Evolutionary conservation across 2,888 invertebrate species (phyloP), one percentile per base, ranked within the genome.

Genomic region (Dorcus parallelipipedus): DNA sequence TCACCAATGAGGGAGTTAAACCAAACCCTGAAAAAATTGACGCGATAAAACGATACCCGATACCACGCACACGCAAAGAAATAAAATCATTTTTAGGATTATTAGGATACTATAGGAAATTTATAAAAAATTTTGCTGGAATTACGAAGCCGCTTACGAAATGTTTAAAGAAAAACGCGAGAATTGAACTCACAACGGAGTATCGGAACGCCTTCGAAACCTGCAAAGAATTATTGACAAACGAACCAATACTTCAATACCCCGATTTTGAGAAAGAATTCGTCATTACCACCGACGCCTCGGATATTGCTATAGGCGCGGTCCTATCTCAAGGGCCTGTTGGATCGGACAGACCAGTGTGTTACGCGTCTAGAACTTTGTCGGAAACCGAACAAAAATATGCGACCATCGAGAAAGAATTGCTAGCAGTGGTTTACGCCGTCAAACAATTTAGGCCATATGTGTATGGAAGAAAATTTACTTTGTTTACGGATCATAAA

Each of bases 41-140:
- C n/a, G n/a, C n/a, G n/a, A n/a, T n/a, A n/a, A n/a, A n/a, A n/a
- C n/a, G n/a, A n/a, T n/a, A n/a, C n/a, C n/a, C n/a, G n/a, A n/a
- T n/a, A n/a, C n/a, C n/a, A n/a, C n/a, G n/a, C n/a, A n/a, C n/a
- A n/a, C n/a, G n/a, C n/a, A n/a, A n/a, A n/a, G n/a, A n/a, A n/a
- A n/a, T n/a, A n/a, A n/a, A n/a, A n/a, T n/a, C n/a, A n/a, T n/a
- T n/a, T n/a, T n/a, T n/a, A n/a, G n/a, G n/a, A n/a, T n/a, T n/a
- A n/a, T n/a, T n/a, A n/a, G n/a, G n/a, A n/a, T n/a, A n/a, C n/a
- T n/a, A 14, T 14, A 23, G 75, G 6, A 61, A 68, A 42, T 76
- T 75, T 48, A 71, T 76, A 5, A 9, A 53, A 38, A 41, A 68
- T 9, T 74, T 71, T 41, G 54, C 65, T n/a, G 56, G 60, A 54